Evolutionary conservation across 2,888 invertebrate genomes (phyloP), one percentile per base, ranked within the genome.

Genomic region (Zele albiditarsus): DNA sequence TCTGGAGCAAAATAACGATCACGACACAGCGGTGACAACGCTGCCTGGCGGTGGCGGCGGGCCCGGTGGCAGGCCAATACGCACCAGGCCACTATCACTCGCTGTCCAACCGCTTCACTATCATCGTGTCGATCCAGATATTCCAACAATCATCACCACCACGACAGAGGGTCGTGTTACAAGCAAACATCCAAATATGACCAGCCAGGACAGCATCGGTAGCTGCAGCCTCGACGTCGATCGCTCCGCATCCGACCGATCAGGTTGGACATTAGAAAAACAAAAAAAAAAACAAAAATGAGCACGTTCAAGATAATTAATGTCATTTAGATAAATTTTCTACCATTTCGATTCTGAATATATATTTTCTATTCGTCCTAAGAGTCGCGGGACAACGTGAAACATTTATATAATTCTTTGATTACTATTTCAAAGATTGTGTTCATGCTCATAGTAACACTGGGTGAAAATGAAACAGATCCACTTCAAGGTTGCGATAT

Each of bases 221-320:
- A 94, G 94, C 91, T 96, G 96, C 90, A 96, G 96, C 82, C 91
- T 96, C 86, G 96, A 96, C 90, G 95, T 95, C 89, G 95, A 96
- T 86, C 94, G 94, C 58, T 88, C 89, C 74, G 87, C 87, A 71
- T 89, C 89, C 84, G 89, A 88, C 84, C 89, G 88, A 86, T 89
- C 89, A 89, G 89, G 89, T 89, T 88, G 82, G 88, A 63, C 65
- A 62, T 12, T 38, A 28, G 49, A 67, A 33, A 20, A 49, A 67
- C 16, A 63, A 60, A 53, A 20, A 33, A 62, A 20, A 31, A 49
- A 33, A 67, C 23, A 14, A 27, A 49, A 42, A 33, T 65, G 58
- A 42, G 58, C 58, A 57, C 33, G 20, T 25, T 58, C 8, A 33
- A 20, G 23, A n/a, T 27, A 2, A 33, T 33, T 3, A 33, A 31